phyloP scores from a whole-genome alignment of 2,888 invertebrate genomes.

The Herminia tarsipennalis region DNA sequence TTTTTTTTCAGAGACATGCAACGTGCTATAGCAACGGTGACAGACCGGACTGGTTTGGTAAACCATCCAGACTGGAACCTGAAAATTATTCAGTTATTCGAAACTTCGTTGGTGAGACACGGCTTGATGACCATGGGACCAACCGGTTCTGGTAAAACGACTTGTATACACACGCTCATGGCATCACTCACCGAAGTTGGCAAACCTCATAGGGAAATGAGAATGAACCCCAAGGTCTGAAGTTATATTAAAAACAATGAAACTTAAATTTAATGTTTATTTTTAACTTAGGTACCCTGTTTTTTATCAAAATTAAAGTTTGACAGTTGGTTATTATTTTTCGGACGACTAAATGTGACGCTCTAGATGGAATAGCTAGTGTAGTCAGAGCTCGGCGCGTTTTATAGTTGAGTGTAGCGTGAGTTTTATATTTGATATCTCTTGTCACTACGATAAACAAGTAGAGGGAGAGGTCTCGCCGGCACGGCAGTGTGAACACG shows the following conservation, averaged over 20 bases:
- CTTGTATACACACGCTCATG: conserved; percentile 92
- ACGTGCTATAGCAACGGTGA: conserved; percentile 87
- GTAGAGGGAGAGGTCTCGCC: too few species aligned
- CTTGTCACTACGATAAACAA: too few species aligned
- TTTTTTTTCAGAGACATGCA: conserved; percentile 88
- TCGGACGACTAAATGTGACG: too few species aligned
- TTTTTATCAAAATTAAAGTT: too few species aligned
- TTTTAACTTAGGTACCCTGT: too few species aligned
- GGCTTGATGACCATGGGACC: conserved; percentile 96
- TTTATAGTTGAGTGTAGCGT: too few species aligned
- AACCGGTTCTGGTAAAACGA: conserved; percentile 94
- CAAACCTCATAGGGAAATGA: conserved; percentile 91
- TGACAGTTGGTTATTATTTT: too few species aligned
- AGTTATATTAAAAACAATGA: neutral
- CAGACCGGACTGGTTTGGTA: conserved; percentile 88
- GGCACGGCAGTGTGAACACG: too few species aligned
- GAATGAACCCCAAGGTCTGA: conserved; percentile 95
- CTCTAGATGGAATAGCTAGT: too few species aligned
- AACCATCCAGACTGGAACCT: conserved; percentile 95
- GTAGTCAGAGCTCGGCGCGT: too few species aligned
- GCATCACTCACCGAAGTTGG: conserved; percentile 92
- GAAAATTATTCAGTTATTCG: conserved; percentile 93
- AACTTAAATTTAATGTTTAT: too few species aligned
- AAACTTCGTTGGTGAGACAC: conserved; percentile 94
- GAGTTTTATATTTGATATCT: too few species aligned